A percentile compares a stretch with the other conserved stretches of the same genome.
phyloP scores from a whole-genome alignment of 2,113 vertebrate species.

The Psettodes erumei region DNA sequence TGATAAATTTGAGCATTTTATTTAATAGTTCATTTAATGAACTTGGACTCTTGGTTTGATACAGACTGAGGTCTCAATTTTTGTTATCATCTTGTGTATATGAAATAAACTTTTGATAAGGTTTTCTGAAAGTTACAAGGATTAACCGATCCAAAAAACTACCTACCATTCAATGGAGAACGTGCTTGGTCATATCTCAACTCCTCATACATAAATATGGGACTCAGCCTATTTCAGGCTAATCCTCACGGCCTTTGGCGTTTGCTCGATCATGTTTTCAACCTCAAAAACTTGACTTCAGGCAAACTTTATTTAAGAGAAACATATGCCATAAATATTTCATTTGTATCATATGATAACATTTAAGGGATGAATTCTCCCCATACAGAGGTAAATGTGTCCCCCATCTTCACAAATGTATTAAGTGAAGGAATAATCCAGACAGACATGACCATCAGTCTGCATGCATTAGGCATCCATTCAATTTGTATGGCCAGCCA shows the following conservation, averaged over 20 bases:
- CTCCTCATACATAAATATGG: constrained; percentile 78
- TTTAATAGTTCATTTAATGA: neutral
- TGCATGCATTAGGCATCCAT: constrained; percentile 56
- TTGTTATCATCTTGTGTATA: neutral
- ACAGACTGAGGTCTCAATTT: neutral
- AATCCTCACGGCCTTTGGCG: constrained; percentile 70
- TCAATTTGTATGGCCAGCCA: constrained; percentile 44
- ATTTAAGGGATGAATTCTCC: constrained; percentile 6
- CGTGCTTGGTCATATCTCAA: constrained; percentile 74
- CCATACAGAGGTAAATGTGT: constrained; percentile 10
- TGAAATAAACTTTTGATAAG: constrained; percentile 21
- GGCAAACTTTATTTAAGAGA: constrained; percentile 36
- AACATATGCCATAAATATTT: constrained; percentile 22
- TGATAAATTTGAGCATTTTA: neutral
- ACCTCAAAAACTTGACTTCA: constrained; percentile 23
- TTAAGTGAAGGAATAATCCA: constrained; percentile 39
- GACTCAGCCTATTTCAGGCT: constrained; percentile 59
- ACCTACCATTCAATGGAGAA: constrained; percentile 46
- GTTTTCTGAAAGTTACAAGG: constrained; percentile 31
- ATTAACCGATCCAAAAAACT: constrained; percentile 50
- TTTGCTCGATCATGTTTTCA: constrained; percentile 47
- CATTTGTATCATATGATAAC: constrained; percentile 26
- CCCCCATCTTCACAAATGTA: constrained; percentile 17
- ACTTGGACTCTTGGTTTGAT: neutral
- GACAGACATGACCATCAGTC: constrained; percentile 46